Conservation (phyloP, 2,888 invertebrate genomes). For the Odontomyia ornata region DNA sequence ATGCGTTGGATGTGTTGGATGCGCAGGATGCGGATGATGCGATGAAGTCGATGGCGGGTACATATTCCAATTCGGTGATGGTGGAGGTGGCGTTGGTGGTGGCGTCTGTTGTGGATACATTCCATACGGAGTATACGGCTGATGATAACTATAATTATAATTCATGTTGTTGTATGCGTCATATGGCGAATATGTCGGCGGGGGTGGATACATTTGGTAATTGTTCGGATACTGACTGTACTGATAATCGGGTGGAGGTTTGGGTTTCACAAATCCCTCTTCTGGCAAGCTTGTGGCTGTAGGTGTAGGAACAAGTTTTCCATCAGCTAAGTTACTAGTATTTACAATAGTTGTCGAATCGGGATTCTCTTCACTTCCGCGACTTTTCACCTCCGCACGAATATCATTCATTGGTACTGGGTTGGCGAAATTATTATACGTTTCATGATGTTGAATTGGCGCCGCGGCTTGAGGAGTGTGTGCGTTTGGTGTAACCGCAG, state of each 20-base stretch:
- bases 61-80: constrained; percentile 72
- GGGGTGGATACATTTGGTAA: constrained; percentile 63
- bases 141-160: constrained; percentile 64
- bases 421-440: constrained; percentile 56
- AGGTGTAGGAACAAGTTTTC: constrained; percentile 58
- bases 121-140: constrained; percentile 62
- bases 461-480: constrained; percentile 52
- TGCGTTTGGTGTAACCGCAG: constrained; percentile 65
- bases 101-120: constrained; percentile 64
- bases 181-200: constrained; percentile 63
- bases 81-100: constrained; percentile 64
- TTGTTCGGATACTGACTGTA: constrained; percentile 64
- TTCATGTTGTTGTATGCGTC: constrained; percentile 65
- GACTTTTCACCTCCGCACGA: constrained; percentile 60
- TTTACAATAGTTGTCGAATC: constrained; percentile 75
- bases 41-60: constrained; percentile 65
- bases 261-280: constrained; percentile 64
- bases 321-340: constrained; percentile 66
- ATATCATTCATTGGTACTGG: constrained; percentile 56
- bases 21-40: constrained; percentile 52
- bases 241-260: constrained; percentile 63
- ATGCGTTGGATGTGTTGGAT: constrained; percentile 52
- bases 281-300: constrained; percentile 54
- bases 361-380: constrained; percentile 73
- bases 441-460: constrained; percentile 54